These are phyloP conservation scores for Bursaphelenchus mucronatus DNA, from an alignment of 1,140 invertebrate genomes.

Conservation along the genomic window DNA sequence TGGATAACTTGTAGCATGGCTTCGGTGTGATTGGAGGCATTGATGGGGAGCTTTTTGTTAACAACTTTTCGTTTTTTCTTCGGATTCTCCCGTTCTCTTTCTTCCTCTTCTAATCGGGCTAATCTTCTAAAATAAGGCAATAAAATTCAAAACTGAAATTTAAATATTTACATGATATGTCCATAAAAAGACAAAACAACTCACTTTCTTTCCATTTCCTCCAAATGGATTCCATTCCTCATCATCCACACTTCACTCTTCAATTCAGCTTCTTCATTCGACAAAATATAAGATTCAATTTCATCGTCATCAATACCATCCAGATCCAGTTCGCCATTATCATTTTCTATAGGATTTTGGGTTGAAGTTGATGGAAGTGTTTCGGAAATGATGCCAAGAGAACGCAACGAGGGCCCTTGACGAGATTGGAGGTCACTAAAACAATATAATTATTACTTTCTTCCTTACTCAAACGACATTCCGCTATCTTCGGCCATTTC, in stretches of 20 bases:
- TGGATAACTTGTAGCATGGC: constrained; percentile 59
- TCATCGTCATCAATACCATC: constrained; percentile 56
- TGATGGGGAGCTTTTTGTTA: constrained; percentile 34
- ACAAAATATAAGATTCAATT: constrained; percentile 57
- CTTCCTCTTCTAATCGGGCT: constrained; percentile 40
- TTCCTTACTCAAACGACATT: constrained; percentile 7
- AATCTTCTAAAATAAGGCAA: constrained; percentile 29
- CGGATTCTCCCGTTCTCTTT: constrained; percentile 29
- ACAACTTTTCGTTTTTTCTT: constrained; percentile 33
- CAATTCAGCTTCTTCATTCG: constrained; percentile 43
- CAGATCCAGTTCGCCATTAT: constrained; percentile 46
- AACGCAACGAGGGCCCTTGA: constrained; percentile 45
- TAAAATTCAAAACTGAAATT: constrained; percentile 1
- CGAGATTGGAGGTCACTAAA: constrained; percentile 14
- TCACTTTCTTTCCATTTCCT: constrained; percentile 44
- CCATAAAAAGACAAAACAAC: constrained; percentile 14
- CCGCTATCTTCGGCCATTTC: constrained; percentile 25
- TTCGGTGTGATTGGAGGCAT: constrained; percentile 48
- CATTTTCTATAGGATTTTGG: constrained; percentile 7
- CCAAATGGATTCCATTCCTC: constrained; percentile 47
- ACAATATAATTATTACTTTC: constrained; percentile 2
- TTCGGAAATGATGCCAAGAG: constrained; percentile 38
- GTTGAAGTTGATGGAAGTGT: background rate
- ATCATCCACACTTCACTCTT: constrained; percentile 56
- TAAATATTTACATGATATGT: no score